Evolutionary conservation across 2,888 invertebrate species (phyloP), one percentile per base, ranked within the genome.

Genomic region (Esperia sulphurella): DNA sequence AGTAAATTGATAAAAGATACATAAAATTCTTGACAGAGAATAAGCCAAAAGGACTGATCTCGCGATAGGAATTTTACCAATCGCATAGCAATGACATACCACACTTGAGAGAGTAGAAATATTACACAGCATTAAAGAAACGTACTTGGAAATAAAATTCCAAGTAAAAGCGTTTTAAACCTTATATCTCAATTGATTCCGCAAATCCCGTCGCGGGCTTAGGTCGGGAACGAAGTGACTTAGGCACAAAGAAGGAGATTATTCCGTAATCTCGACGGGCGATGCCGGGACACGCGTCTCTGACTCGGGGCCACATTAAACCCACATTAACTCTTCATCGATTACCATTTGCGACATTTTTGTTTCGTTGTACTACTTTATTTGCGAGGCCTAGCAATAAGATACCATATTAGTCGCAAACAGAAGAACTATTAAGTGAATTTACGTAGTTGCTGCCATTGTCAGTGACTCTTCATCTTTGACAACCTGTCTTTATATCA

Each of bases 241-340:
- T 78, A 75, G 79, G 68, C 76, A 74, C 78, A 76, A 80, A 83
- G 79, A 80, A 81, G 71, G 73, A 79, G 84, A 83, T 85, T 84
- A 84, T 64, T 49, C 64, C 48, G 68, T 87, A 85, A 88, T 81
- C 86, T 81, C 70, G 59, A 51, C 57, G 65, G 67, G 70, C 64
- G 73, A 79, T 78, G 83, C 71, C 57, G 75, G 62, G 78, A 71
- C 87, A 86, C 87, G 84, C 82, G 75, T 70, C 69, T 63, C 63
- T 57, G 63, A 61, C 68, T 70, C 61, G 53, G 65, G 62, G 67
- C 72, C 76, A 78, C 75, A 81, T 83, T 83, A 83, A 80, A 79
- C 74, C 78, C 71, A 83, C 84, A 80, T 87, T 84, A 84, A 75
- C 75, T 77, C 71, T 61, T 68, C 68, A 81, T 83, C 78, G 79